A percentile compares a stretch with the other conserved stretches of the same genome.
Conservation (phyloP, 1,140 invertebrate genomes). For the Brachionus rotundiformis region DNA sequence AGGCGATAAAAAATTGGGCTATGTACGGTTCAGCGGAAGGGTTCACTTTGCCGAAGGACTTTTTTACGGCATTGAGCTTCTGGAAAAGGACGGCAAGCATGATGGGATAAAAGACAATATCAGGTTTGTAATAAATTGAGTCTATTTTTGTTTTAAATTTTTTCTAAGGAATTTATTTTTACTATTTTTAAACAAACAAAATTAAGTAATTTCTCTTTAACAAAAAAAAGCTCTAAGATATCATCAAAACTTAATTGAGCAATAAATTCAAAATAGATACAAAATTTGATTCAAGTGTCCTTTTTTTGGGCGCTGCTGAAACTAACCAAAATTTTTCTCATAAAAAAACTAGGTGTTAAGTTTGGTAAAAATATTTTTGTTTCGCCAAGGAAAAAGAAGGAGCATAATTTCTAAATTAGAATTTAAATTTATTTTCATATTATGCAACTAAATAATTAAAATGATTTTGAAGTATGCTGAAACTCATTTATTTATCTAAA, state of each 20-base stretch:
- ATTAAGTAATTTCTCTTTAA: not conserved
- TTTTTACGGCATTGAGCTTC: slow-evolving; percentile 62
- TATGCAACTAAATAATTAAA: not conserved
- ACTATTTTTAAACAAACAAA: slow-evolving; percentile 7
- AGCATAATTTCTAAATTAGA: not conserved
- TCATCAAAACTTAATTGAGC: not conserved
- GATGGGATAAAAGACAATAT: slow-evolving; percentile 61
- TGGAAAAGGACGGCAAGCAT: slow-evolving; percentile 60
- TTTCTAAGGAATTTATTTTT: not conserved
- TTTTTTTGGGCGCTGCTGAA: not conserved
- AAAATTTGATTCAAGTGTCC: not conserved
- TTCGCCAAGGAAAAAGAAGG: not conserved
- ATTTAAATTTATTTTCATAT: not conserved
- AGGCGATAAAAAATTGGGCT: slow-evolving; percentile 26
- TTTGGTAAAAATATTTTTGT: not conserved
- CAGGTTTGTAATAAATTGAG: slow-evolving; percentile 50
- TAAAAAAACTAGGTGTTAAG: not conserved
- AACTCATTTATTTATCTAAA: slow-evolving; percentile 8
- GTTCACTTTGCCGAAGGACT: slow-evolving; percentile 59
- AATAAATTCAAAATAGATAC: no score
- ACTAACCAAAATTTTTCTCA: not conserved
- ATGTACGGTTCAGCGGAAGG: slow-evolving; percentile 54
- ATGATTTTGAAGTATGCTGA: not conserved
- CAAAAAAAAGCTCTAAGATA: not conserved
- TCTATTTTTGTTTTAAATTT: slow-evolving; percentile 28